phyloP scores from a whole-genome alignment of 2,113 vertebrate genomes.

The Pseudopodoces humilis region DNA sequence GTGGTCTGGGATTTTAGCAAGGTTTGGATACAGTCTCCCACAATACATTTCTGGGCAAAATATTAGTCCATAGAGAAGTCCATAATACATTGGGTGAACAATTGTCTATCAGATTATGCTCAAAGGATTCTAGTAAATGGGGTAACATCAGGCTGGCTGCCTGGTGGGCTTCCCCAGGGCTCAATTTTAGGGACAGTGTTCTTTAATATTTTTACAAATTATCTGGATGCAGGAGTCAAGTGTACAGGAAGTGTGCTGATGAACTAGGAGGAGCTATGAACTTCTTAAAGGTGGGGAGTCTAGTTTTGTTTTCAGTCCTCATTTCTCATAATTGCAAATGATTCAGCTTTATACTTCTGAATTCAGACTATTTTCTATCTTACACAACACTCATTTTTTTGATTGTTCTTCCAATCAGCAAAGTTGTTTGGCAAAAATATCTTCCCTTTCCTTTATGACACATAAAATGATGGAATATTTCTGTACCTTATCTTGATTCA shows the following conservation, averaged over 20 bases:
- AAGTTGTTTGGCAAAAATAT: neutral
- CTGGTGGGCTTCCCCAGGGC: neutral
- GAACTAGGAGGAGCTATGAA: neutral
- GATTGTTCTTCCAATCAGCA: neutral
- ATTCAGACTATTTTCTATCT: neutral
- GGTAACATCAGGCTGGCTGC: neutral
- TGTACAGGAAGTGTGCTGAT: neutral
- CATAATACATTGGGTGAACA: neutral
- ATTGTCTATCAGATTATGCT: neutral
- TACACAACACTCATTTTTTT: rapidly evolving
- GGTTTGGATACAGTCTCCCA: neutral
- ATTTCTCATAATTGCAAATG: neutral
- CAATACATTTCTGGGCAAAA: neutral
- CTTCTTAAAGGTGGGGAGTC: neutral
- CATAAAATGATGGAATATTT: neutral
- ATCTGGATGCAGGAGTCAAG: no score
- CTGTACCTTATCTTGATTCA: neutral
- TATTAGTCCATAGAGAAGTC: neutral
- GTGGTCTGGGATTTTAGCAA: neutral
- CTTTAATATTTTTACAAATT: neutral
- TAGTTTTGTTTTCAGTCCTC: neutral
- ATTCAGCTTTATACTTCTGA: neutral
- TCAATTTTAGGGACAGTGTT: neutral
- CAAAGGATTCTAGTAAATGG: no score
- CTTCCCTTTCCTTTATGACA: neutral